These are phyloP conservation scores for Gallinago media DNA, from an alignment of 2,113 vertebrate genomes.

Conservation along the genomic window DNA sequence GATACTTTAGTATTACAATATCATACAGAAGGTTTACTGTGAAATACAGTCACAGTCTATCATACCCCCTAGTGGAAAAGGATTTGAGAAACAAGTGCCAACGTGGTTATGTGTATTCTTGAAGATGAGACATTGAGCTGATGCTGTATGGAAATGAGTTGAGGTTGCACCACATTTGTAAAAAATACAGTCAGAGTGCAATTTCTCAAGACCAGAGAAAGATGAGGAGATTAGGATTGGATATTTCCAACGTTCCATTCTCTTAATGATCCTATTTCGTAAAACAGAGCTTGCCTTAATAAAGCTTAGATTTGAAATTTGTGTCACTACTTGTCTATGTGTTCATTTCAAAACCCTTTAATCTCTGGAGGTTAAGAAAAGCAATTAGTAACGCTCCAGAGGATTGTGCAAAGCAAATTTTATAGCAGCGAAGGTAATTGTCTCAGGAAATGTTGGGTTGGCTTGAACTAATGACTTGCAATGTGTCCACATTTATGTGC, in stretches of 20 bases:
- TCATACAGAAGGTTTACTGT: neutral
- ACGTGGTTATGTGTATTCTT: neutral
- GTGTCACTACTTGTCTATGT: conserved; percentile 46
- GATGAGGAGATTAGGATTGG: conserved; percentile 1
- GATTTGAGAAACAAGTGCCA: conserved; percentile 58
- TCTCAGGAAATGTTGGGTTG: conserved; percentile 64
- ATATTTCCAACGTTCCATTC: conserved; percentile 19
- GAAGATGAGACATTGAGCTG: neutral
- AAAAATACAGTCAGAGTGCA: neutral
- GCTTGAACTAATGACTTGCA: conserved; percentile 60
- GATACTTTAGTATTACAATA: neutral
- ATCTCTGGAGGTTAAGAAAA: conserved; percentile 69
- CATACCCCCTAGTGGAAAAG: conserved; percentile 70
- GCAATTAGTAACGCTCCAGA: conserved; percentile 65
- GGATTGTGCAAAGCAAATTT: conserved; percentile 61
- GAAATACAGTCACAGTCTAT: conserved; percentile 47
- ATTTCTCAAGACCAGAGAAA: conserved; percentile 16
- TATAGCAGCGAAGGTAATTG: conserved; percentile 66
- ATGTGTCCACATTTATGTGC: neutral
- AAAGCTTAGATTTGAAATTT: conserved; percentile 65
- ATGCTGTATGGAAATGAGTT: conserved; percentile 30
- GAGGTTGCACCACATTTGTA: neutral
- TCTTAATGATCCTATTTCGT: conserved; percentile 19
- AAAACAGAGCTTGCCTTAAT: conserved; percentile 25
- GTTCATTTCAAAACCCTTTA: conserved; percentile 70